Evolutionary conservation across 30 jellyfish, hydroid and myxozoan genomes (phyloP), one percentile per base, ranked within the genome.

Genomic region (Turritopsis rubra): DNA sequence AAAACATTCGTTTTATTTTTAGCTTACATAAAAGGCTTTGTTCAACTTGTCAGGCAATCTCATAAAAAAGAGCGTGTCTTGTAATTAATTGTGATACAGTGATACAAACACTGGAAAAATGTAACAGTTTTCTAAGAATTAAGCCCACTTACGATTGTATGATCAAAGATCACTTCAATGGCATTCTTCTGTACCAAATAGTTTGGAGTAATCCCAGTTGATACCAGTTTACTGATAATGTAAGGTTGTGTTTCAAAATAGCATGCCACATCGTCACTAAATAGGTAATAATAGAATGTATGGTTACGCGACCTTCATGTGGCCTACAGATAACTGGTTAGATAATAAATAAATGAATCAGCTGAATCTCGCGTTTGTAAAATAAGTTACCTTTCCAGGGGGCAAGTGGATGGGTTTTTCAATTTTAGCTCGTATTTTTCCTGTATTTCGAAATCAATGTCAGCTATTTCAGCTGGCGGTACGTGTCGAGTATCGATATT

Each of bases 391-490:
- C 97, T 94, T 54, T 54, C 81, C 70, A 81, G 53, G 1, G 95
- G 91, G 68, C 99, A 94, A 21, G 99, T 94, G 18, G 95, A 80
- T 17, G 96, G 96, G 54, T 89, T 73, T 19, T 75, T 86, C 86
- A 89, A 72, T 13, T 83, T 89, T 17, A 87, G 80, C 21, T 75
- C 24, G 71, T 84, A 92, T 8, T 81, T 71, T 13, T 60, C 75
- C 5, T 71, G 41, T 26, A 53, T 68, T 20, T 19, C 53, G 0
- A 68, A 80, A 8, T 68, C 53, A 0, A 65, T 16, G 16, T 68
- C 53, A 0, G 19, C 82, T 24, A 23, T 16, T 0, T 66, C 86
- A 18, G 41, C 72, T 18, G 84, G 52, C n/a, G 54, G 87, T 65
- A 41, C 28, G 1, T 0, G n/a, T 41, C 28, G 28, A 17, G 41